Percentiles rank a stretch among this genome's conserved stretches.
Conservation (phyloP, 2,888 invertebrate genomes). For the Meliscaeva auricollis region DNA sequence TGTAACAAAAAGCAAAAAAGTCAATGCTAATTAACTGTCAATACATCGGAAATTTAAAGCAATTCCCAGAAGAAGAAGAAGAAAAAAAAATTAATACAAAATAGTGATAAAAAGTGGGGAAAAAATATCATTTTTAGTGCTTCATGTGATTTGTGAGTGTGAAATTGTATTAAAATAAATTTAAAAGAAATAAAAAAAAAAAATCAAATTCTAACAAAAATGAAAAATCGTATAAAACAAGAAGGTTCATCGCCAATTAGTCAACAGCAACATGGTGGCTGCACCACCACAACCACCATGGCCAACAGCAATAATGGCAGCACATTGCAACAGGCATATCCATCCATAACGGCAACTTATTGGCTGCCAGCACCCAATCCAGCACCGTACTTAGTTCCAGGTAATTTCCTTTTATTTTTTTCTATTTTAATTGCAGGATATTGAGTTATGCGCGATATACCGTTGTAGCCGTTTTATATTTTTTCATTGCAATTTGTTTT, state of each 20-base stretch:
- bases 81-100: background rate
- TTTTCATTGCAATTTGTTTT: background rate
- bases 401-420: slow-evolving; percentile 85
- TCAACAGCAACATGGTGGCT: slow-evolving; percentile 80
- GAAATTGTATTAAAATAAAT: slow-evolving; percentile 10
- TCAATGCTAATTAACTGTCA: slow-evolving; percentile 66
- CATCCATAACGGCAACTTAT: slow-evolving; percentile 92
- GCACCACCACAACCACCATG: slow-evolving; percentile 72
- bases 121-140: slow-evolving; percentile 25
- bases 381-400: slow-evolving; percentile 93
- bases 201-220: slow-evolving; percentile 62
- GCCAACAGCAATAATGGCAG: slow-evolving; percentile 34
- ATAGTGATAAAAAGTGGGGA: background rate
- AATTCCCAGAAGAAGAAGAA: background rate
- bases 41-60: slow-evolving; percentile 14
- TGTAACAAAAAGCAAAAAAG: slow-evolving; percentile 55
- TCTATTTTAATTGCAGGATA: slow-evolving; percentile 66
- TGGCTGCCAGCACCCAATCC: slow-evolving; percentile 93
- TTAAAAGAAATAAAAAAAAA: slow-evolving; percentile 20
- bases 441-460: slow-evolving; percentile 40
- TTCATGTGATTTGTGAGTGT: slow-evolving; percentile 36
- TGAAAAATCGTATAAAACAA: slow-evolving; percentile 79
- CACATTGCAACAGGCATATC: slow-evolving; percentile 85
- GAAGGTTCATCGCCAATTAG: slow-evolving; percentile 74
- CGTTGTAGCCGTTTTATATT: background rate